Evolutionary conservation across 2,113 vertebrate species (phyloP).

Genomic region (Nycticorax nycticorax): DNA sequence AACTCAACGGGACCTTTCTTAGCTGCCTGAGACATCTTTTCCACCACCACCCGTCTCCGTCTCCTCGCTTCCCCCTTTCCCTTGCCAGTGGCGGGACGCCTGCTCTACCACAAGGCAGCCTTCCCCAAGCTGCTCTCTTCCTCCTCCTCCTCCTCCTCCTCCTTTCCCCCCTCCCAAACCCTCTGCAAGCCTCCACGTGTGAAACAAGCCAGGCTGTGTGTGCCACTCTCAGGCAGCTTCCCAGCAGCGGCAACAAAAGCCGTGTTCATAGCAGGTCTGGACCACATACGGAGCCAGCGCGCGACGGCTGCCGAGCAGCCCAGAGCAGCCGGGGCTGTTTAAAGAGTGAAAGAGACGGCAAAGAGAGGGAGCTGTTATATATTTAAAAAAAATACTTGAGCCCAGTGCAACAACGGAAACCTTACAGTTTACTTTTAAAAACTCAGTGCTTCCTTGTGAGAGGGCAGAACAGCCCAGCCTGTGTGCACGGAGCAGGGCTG

Average conservation of each 20-base stretch:
- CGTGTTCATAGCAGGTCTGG: slow-evolving; percentile 63
- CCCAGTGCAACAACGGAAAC: slow-evolving; percentile 78
- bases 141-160: not conserved
- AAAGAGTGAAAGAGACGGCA: slow-evolving; percentile 29
- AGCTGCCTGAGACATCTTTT: slow-evolving; percentile 35
- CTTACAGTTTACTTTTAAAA: slow-evolving; percentile 80
- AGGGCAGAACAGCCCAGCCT: slow-evolving; percentile 59
- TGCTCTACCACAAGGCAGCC: slow-evolving; percentile 15
- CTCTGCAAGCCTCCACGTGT: not conserved
- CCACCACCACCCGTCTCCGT: not conserved
- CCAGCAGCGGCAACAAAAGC: slow-evolving; percentile 73
- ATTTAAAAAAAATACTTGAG: slow-evolving; percentile 57
- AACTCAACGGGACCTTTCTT: slow-evolving; percentile 45
- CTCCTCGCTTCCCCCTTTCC: not conserved
- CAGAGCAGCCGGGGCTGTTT: slow-evolving; percentile 62
- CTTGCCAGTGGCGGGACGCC: not conserved
- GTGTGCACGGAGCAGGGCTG: slow-evolving; percentile 49
- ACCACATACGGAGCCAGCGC: slow-evolving; percentile 71
- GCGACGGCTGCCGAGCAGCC: slow-evolving; percentile 44
- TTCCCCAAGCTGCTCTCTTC: not conserved
- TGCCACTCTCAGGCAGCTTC: slow-evolving; percentile 64
- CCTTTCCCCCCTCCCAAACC: not conserved
- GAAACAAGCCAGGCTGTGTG: slow-evolving; percentile 70
- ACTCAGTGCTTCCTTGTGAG: slow-evolving; percentile 80
- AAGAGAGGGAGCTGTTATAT: slow-evolving; percentile 66